phyloP scores from a whole-genome alignment of 1,140 invertebrate genomes.

The Bombus cullumanus region DNA sequence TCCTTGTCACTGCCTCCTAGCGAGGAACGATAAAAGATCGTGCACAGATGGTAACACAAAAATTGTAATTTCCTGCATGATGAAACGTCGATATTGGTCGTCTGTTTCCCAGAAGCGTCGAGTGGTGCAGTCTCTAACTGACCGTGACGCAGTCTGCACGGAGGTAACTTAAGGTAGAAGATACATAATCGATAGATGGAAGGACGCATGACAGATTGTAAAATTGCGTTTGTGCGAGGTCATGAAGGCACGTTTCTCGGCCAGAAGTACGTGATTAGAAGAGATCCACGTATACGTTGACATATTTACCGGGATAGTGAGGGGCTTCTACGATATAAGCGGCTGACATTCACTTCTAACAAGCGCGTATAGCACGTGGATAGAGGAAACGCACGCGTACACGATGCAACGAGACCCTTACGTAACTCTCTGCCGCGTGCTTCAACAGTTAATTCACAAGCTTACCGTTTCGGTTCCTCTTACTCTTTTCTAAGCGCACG shows the following conservation, averaged over 20 bases:
- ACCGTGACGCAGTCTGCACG: not conserved
- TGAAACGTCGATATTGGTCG: not conserved
- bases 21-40: not conserved
- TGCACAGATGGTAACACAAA: not conserved
- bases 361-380: constrained; percentile 61
- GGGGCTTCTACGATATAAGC: constrained; percentile 48
- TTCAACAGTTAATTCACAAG: constrained; percentile 42
- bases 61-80: not conserved
- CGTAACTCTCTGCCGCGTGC: constrained; percentile 45
- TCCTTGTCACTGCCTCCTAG: not conserved
- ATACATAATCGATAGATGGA: constrained; percentile 12
- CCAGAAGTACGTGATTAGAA: constrained; percentile 27
- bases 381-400: constrained; percentile 62
- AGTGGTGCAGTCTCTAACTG: not conserved
- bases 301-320: constrained; percentile 40
- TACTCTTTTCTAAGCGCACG: not conserved
- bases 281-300: constrained; percentile 23
- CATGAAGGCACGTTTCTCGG: constrained; percentile 24
- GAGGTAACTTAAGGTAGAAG: constrained; percentile 1
- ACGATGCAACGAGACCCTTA: constrained; percentile 52
- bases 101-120: not conserved
- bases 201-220: constrained; percentile 7
- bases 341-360: constrained; percentile 69
- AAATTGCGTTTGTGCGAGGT: constrained; percentile 15
- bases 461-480: not conserved